These are phyloP conservation scores for Steinernema feltiae DNA, from an alignment of 1,140 invertebrate genomes.

Conservation along the genomic window DNA sequence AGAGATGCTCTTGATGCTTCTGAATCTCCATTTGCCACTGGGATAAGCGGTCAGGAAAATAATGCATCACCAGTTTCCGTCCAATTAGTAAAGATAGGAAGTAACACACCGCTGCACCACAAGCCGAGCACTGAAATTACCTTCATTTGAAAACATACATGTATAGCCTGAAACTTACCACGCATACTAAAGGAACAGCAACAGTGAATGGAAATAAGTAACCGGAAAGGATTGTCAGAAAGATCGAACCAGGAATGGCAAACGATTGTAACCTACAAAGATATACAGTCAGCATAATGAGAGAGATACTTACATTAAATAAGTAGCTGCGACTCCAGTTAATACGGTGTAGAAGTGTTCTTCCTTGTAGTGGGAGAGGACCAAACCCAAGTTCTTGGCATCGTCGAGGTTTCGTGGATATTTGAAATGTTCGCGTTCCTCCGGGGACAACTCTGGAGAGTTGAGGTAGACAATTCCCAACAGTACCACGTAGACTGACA, in stretches of 20 bases:
- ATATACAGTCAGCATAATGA: slow-evolving; percentile 20
- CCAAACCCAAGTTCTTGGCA: slow-evolving; percentile 83
- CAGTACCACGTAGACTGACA: not conserved
- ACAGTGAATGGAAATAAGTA: slow-evolving; percentile 89
- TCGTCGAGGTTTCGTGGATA: slow-evolving; percentile 88
- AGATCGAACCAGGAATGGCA: slow-evolving; percentile 97
- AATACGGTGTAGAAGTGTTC: slow-evolving; percentile 87
- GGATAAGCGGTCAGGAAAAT: slow-evolving; percentile 78
- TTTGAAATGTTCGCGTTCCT: slow-evolving; percentile 80
- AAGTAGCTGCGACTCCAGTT: slow-evolving; percentile 78
- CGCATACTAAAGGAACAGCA: slow-evolving; percentile 82
- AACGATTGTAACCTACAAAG: slow-evolving; percentile 87
- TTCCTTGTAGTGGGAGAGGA: slow-evolving; percentile 86
- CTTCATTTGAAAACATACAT: slow-evolving; percentile 25
- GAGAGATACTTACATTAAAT: slow-evolving; percentile 76
- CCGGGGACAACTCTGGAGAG: slow-evolving; percentile 38
- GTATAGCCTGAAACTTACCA: slow-evolving; percentile 60
- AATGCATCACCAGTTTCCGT: slow-evolving; percentile 74
- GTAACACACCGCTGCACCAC: slow-evolving; percentile 92
- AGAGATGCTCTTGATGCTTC: slow-evolving; percentile 77
- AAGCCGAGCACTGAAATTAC: slow-evolving; percentile 73
- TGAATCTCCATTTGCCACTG: slow-evolving; percentile 77
- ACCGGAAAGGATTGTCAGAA: slow-evolving; percentile 90
- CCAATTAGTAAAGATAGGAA: slow-evolving; percentile 81
- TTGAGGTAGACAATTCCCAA: not conserved